A percentile compares a stretch with the other conserved stretches of the same genome.
Evolutionary conservation across 1,140 invertebrate genomes (phyloP).

Genomic region (Caenorhabditis elegans): WBcel235 BX284604.4:7677501-7678000

Average conservation of each 20-base stretch:
- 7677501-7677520: conserved; percentile 14
- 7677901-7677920: neutral
- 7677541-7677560: conserved; percentile 27
- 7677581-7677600: neutral
- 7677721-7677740: neutral
- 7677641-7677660: too few relatives aligned
- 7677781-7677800: neutral
- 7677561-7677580: conserved; percentile 24
- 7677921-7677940: too few relatives aligned
- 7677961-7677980: too few relatives aligned
- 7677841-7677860: neutral
- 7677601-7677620: too few relatives aligned
- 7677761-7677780: neutral
- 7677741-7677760: too few relatives aligned
- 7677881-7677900: neutral
- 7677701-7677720: neutral
- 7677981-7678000: too few relatives aligned
- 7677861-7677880: neutral
- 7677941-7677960: too few relatives aligned
- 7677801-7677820: neutral
- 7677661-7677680: neutral
- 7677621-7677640: too few relatives aligned
- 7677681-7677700: neutral
- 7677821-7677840: neutral
- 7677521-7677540: neutral